Evolutionary conservation across 1,140 invertebrate species (phyloP).

Genomic region (Lepidurus packardi): DNA sequence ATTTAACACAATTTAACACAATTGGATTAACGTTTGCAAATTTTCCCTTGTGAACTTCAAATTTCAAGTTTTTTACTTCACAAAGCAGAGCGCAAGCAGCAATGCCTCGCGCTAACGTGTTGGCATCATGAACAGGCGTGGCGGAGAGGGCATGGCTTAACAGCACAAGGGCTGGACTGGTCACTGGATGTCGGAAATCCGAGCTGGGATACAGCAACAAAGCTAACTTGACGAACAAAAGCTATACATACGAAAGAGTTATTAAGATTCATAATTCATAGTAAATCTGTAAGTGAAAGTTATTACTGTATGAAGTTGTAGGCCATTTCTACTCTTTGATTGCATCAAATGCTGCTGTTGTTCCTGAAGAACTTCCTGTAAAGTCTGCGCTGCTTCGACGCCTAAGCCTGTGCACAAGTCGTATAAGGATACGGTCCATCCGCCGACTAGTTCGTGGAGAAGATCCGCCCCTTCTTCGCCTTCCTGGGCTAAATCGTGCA

Average conservation of each 20-base stretch:
- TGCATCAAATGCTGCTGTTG: background rate
- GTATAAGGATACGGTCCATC: background rate
- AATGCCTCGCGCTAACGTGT: constrained; percentile 61
- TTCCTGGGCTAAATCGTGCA: constrained; percentile 57
- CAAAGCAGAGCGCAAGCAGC: constrained; percentile 65
- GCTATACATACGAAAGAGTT: constrained; percentile 46
- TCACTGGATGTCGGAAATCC: constrained; percentile 79
- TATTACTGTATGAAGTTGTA: background rate
- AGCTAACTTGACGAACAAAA: constrained; percentile 73
- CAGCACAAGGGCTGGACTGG: constrained; percentile 73
- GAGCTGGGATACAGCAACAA: constrained; percentile 76
- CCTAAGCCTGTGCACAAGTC: background rate
- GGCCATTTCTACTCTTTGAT: background rate
- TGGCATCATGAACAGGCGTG: constrained; percentile 48
- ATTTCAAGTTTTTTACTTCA: constrained; percentile 53
- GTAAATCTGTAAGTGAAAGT: background rate
- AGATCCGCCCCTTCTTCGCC: constrained; percentile 34
- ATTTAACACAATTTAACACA: constrained; percentile 42
- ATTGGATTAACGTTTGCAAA: constrained; percentile 25
- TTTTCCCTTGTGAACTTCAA: background rate
- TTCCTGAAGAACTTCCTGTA: background rate
- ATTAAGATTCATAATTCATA: constrained; percentile 11
- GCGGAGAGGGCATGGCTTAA: constrained; percentile 63
- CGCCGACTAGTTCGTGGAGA: background rate
- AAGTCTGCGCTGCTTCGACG: background rate